Percentiles rank a stretch among this genome's conserved stretches.
phyloP scores from a whole-genome alignment of 2,888 invertebrate genomes.

The Lepidochrysops patricia region DNA sequence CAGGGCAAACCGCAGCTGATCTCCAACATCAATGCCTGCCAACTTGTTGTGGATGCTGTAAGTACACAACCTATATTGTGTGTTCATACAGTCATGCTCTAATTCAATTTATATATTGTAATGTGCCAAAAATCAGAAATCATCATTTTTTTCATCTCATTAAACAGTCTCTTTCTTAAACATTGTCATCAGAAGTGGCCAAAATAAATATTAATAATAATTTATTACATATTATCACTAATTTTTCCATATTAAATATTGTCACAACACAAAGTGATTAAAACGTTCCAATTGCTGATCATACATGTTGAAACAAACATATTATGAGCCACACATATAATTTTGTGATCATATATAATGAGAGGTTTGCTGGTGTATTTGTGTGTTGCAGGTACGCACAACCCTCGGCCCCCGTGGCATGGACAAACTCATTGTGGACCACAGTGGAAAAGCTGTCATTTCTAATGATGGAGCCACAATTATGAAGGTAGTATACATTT shows the following conservation, averaged over 20 bases:
- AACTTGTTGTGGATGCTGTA: constrained; percentile 95
- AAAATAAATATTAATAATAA: no score
- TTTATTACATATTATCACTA: no score
- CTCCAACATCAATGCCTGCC: constrained; percentile 98
- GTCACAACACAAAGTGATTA: background rate
- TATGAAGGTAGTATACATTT: constrained; percentile 77
- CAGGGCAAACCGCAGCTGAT: constrained; percentile 97
- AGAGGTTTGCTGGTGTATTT: background rate
- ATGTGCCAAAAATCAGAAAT: no score
- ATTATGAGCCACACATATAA: background rate
- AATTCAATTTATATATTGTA: no score
- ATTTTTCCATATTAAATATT: no score
- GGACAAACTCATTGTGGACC: constrained; percentile 98
- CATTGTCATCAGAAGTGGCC: no score
- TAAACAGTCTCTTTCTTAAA: no score
- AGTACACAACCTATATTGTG: constrained; percentile 27
- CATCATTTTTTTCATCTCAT: no score
- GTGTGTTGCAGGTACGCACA: constrained; percentile 78
- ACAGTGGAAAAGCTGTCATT: constrained; percentile 92
- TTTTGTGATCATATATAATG: background rate
- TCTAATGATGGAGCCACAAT: constrained; percentile 99
- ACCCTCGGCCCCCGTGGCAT: constrained; percentile 98
- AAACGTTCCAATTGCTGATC: constrained; percentile 14
- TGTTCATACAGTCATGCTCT: no score
- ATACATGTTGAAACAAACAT: constrained; percentile 1